Conservation (phyloP, 2,797 vertebrate genomes). For the Gastrophryne carolinensis region DNA sequence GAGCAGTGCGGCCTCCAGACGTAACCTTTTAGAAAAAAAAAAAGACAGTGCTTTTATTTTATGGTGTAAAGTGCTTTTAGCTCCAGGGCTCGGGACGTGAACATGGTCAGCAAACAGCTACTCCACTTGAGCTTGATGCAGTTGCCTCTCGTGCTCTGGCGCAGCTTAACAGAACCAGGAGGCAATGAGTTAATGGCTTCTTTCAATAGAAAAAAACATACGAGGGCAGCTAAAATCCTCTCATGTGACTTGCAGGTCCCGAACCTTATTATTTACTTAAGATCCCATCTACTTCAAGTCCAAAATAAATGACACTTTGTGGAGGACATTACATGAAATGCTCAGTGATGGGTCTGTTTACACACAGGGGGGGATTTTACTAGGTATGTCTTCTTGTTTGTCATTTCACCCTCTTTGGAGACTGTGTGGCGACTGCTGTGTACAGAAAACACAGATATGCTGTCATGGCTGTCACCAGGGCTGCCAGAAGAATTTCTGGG, state of each 20-base stretch:
- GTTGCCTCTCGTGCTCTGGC: conserved; percentile 40
- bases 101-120: conserved; percentile 77
- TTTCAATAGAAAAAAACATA: conserved; percentile 55
- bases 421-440: too few relatives aligned
- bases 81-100: conserved; percentile 76
- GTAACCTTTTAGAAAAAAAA: conserved; percentile 76
- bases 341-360: not conserved
- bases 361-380: too few relatives aligned
- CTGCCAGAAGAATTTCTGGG: too few relatives aligned
- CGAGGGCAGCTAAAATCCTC: conserved; percentile 60
- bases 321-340: not conserved
- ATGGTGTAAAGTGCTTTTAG: conserved; percentile 82
- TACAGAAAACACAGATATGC: too few relatives aligned
- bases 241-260: conserved; percentile 54
- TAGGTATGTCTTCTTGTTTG: not conserved
- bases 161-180: conserved; percentile 42
- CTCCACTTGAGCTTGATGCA: conserved; percentile 58
- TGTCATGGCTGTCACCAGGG: too few relatives aligned
- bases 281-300: conserved; percentile 16
- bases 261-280: conserved; percentile 50
- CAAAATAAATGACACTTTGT: not conserved
- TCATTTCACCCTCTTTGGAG: too few relatives aligned
- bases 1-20: conserved; percentile 76
- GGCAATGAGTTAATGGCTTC: conserved; percentile 57
- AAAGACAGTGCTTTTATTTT: conserved; percentile 81